Evolutionary conservation across 2,888 invertebrate species (phyloP), one percentile per base, ranked within the genome.

Genomic region (Lobophora halterata): DNA sequence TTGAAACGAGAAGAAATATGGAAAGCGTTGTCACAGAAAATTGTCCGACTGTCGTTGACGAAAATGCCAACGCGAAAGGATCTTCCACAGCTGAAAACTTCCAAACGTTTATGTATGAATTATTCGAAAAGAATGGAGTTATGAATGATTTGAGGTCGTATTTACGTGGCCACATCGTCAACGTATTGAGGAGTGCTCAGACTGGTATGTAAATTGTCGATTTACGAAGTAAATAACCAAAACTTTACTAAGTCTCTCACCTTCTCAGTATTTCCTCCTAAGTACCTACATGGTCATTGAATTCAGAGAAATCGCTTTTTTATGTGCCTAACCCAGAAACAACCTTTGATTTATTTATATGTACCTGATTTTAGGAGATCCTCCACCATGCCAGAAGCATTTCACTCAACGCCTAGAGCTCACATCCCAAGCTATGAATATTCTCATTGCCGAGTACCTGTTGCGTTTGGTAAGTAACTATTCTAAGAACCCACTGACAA

Each of bases 61-160:
- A 61, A 46, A 49, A 47, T 17, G 48, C 60, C 33, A 57, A 58
- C 48, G 30, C 47, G 14, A 56, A 60, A 35, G 53, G 50, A 24
- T 45, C 53, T 1, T 68, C 70, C 33, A 74, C 81, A 1, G 53
- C 80, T 2, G 82, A 89, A 56, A 88, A 89, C 60, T 91, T 91
- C 71, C 89, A 90, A 70, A 81, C 78, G 54, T 85, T 82, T 63
- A 76, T 91, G 26, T 88, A 79, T 36, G 78, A 85, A 42, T 87
- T 91, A 73, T 90, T 91, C 61, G 89, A 91, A 63, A 88, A 89
- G 63, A 89, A 89, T 66, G 91, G 91, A 7, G 70, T 91, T 31
- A 62, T 91, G 17, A 82, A 88, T 17, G 89, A 91, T 48, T 65
- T 91, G 30, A 75, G 90, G 42, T 86, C 90, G 1, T 89, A 91